Base-by-base conservation (phyloP, 2,888 invertebrate species). In the Zeuzera pyrina region DNA sequence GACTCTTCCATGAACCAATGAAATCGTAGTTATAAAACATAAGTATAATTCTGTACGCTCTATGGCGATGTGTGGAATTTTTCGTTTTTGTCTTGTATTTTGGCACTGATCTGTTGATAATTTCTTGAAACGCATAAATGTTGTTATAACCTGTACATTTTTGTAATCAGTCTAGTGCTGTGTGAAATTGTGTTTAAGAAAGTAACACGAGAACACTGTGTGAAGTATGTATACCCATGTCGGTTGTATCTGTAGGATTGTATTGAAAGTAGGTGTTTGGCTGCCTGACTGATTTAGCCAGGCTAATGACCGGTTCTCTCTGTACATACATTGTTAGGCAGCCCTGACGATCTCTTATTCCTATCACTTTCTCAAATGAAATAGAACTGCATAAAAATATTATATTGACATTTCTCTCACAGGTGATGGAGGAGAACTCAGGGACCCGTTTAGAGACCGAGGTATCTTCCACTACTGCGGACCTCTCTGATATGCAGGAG, bases 341-440 rank as follows among this genome's bases (percentile, higher is more conserved):
- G n/a, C n/a, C n/a, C n/a, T n/a, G n/a, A n/a, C 13, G n/a, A 3
- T 14, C n/a, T n/a, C 15, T 15, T 8, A 27, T 15, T 10, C 13
- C 3, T 5, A 12, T 26, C 7, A 3, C 5, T 28, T 28, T 15
- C 15, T 15, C n/a, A 10, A 14, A 28, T 28, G 41, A 54, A 38
- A 55, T 52, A 58, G 55, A 54, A 57, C 52, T 54, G 37, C 49
- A 36, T 30, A 13, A 27, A 13, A 13, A 14, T 14, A 14, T 12
- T 19, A 45, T 12, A 10, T 24, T 16, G 47, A 67, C 64, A 46
- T 55, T 45, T 63, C 45, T 63, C 40, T 49, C 57, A 39, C 67
- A 78, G 76, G 63, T 61, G 47, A 79, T 78, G 79, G 79, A 77
- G 47, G 78, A 79, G 46, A 64, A 48, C 43, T 51, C 77, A 39